phyloP scores from a whole-genome alignment of 2,888 invertebrate genomes.

The Scaptomyza polygonia region DNA sequence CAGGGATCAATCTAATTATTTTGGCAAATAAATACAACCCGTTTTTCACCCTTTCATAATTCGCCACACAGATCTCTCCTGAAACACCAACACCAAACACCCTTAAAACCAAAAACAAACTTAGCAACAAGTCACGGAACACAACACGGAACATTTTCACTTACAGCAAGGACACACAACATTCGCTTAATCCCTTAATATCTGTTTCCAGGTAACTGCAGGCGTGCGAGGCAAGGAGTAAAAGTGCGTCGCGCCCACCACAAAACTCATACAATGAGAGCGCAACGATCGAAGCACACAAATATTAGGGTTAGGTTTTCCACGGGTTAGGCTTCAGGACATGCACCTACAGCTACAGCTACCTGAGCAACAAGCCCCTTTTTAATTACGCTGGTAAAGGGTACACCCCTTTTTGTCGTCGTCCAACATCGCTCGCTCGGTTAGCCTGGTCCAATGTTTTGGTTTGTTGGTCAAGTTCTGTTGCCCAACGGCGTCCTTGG shows the following conservation, averaged over 20 bases:
- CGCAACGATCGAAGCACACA: conserved; percentile 33
- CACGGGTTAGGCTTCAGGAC: not conserved
- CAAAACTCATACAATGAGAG: conserved; percentile 64
- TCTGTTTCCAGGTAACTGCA: conserved; percentile 58
- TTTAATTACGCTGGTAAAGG: conserved; percentile 81
- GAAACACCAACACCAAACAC: too few species aligned
- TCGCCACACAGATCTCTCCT: too few species aligned
- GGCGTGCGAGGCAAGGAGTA: conserved; percentile 54
- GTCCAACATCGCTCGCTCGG: not conserved
- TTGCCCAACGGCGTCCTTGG: conserved; percentile 53
- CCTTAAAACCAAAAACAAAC: not conserved
- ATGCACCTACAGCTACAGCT: conserved; percentile 4
- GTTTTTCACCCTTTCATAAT: conserved; percentile 59
- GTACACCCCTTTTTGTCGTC: conserved; percentile 81
- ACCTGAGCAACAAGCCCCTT: conserved; percentile 57
- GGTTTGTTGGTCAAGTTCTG: conserved; percentile 60
- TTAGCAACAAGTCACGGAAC: conserved; percentile 3
- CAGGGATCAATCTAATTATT: conserved; percentile 83
- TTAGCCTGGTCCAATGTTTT: conserved; percentile 63
- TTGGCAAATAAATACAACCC: conserved; percentile 79
- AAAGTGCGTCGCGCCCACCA: conserved; percentile 79
- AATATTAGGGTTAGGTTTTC: conserved; percentile 59
- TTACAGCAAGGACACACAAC: conserved; percentile 6
- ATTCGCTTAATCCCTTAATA: conserved; percentile 49
- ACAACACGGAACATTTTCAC: not conserved